Percentiles rank a stretch among this genome's conserved stretches.
Evolutionary conservation across 2,888 invertebrate genomes (phyloP).

Genomic region (Endotricha flammealis): DNA sequence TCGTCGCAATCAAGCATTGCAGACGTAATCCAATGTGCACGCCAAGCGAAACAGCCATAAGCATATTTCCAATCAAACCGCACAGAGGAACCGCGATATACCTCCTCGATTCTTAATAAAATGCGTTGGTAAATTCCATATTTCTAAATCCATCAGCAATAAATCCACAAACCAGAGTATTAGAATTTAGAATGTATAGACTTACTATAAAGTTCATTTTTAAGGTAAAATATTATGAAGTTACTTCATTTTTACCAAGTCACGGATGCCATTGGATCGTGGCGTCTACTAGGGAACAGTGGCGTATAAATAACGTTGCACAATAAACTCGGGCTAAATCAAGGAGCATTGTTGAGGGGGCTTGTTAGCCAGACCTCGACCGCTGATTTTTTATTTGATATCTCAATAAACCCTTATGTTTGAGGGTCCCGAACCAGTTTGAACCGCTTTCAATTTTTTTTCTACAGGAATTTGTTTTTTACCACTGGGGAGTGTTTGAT

Average conservation of each 20-base stretch:
- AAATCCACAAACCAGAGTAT: slow-evolving; percentile 9
- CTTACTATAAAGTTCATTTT: slow-evolving; percentile 14
- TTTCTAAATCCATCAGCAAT: slow-evolving; percentile 15
- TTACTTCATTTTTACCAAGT: slow-evolving; percentile 23
- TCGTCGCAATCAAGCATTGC: slow-evolving; percentile 50
- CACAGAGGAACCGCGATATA: slow-evolving; percentile 54
- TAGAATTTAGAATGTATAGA: slow-evolving; percentile 14
- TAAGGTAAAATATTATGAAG: not conserved
- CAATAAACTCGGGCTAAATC: slow-evolving; percentile 73
- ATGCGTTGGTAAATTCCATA: slow-evolving; percentile 60
- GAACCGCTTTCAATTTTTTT: slow-evolving; percentile 39
- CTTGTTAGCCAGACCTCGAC: slow-evolving; percentile 64
- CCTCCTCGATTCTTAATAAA: slow-evolving; percentile 67
- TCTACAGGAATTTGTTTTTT: slow-evolving; percentile 41
- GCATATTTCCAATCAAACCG: slow-evolving; percentile 73
- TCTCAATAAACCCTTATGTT: slow-evolving; percentile 68
- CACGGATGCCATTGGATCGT: slow-evolving; percentile 43
- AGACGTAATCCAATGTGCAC: slow-evolving; percentile 52
- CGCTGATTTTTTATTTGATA: slow-evolving; percentile 78
- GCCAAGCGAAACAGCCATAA: slow-evolving; percentile 49
- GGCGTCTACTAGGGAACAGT: slow-evolving; percentile 51
- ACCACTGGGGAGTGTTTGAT: slow-evolving; percentile 49
- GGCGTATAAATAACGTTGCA: slow-evolving; percentile 73
- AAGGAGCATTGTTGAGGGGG: slow-evolving; percentile 70
- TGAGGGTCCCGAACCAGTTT: slow-evolving; percentile 57